Evolutionary conservation across 2,888 invertebrate species (phyloP).

Genomic region (Cataglyphis albicans): DNA sequence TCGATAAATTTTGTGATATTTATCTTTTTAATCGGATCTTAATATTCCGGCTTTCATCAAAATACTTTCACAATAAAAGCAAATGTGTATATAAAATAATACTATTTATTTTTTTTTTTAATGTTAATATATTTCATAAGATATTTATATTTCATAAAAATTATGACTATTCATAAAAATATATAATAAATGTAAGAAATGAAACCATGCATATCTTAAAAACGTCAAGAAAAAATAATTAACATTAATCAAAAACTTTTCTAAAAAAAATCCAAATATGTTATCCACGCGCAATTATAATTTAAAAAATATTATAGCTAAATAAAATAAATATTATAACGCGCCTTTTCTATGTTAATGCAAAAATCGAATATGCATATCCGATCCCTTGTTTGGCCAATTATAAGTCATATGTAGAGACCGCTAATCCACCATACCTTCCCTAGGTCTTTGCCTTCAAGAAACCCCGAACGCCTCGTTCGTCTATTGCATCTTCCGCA

Average conservation of each 20-base stretch:
- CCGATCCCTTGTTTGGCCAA: slow-evolving; percentile 4
- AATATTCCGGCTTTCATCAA: neutral
- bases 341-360: neutral
- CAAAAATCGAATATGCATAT: slow-evolving; percentile 17
- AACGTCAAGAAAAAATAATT: neutral
- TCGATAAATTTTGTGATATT: slow-evolving; percentile 37
- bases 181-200: neutral
- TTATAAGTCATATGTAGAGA: neutral
- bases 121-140: neutral
- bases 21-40: slow-evolving; percentile 37
- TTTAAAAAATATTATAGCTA: too few relatives aligned
- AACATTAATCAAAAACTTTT: neutral
- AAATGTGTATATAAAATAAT: neutral
- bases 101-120: neutral
- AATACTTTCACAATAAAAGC: neutral
- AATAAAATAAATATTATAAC: neutral
- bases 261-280: neutral
- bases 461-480: slow-evolving; percentile 4
- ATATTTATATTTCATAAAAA: neutral
- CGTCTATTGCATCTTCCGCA: slow-evolving; percentile 35
- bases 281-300: too few relatives aligned
- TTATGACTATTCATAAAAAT: neutral
- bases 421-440: neutral
- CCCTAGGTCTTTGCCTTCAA: neutral
- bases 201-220: neutral